These are phyloP conservation scores for Oncorhynchus keta DNA, from an alignment of 2,113 vertebrate genomes.

Conservation along the genomic window DNA sequence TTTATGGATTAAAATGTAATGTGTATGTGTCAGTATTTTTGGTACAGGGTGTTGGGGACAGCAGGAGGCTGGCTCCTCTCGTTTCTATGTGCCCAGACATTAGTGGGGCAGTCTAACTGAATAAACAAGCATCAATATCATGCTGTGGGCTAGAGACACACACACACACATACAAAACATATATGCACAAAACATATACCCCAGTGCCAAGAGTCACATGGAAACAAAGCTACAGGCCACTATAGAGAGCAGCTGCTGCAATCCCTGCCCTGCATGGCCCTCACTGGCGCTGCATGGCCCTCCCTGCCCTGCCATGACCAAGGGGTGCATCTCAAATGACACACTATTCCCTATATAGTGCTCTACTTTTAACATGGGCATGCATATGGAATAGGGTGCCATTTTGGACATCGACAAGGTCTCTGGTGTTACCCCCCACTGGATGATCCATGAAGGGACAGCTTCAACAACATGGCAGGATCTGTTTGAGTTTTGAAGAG, in stretches of 20 bases:
- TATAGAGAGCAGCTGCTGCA: constrained; percentile 57
- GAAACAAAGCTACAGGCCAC: constrained; percentile 41
- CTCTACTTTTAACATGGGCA: too few species aligned
- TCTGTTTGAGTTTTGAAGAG: neutral
- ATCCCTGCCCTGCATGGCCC: neutral
- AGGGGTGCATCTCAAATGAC: neutral
- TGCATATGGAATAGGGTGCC: too few species aligned
- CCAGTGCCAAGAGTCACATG: constrained; percentile 49
- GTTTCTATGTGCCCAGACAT: constrained; percentile 1
- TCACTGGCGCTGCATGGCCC: neutral
- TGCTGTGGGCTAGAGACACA: neutral
- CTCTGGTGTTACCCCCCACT: constrained; percentile 41
- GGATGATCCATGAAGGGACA: constrained; percentile 28
- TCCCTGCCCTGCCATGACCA: constrained; percentile 25
- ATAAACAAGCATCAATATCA: too few species aligned
- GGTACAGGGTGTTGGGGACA: constrained; percentile 28
- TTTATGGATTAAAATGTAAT: too few species aligned
- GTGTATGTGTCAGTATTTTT: constrained; percentile 24
- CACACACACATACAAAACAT: neutral
- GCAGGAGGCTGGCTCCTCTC: constrained; percentile 41
- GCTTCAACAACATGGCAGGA: neutral
- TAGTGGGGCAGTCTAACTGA: too few species aligned
- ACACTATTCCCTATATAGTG: too few species aligned
- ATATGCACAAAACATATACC: neutral
- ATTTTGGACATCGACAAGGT: neutral